These are phyloP conservation scores for Pelagia noctiluca DNA, from an alignment of 30 jellyfish, hydroid and myxozoan species.

Conservation along the genomic window DNA sequence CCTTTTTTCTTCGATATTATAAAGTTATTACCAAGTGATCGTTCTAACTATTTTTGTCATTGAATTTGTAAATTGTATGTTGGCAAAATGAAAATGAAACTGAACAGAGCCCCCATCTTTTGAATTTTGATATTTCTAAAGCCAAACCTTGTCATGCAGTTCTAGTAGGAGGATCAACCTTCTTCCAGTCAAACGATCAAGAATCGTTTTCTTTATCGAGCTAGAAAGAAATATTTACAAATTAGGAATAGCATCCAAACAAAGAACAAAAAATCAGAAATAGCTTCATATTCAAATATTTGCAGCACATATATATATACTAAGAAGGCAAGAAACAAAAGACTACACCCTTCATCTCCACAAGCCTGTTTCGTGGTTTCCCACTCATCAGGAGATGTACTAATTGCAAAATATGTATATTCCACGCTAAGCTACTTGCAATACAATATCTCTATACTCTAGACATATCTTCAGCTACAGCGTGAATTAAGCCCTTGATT, in stretches of 20 bases:
- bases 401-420: no score
- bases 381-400: no score
- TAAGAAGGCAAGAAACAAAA: no score
- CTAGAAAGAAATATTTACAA: conserved; percentile 22
- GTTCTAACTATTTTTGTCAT: no score
- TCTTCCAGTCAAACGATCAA: conserved; percentile 50
- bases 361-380: no score
- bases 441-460: neutral
- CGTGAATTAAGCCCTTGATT: neutral
- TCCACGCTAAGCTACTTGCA: neutral
- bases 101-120: neutral
- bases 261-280: neutral
- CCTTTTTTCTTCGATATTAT: no score
- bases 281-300: neutral
- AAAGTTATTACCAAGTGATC: no score
- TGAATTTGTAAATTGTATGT: no score
- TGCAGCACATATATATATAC: no score
- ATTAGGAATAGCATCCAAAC: no score
- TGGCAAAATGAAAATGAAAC: neutral
- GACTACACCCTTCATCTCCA: no score
- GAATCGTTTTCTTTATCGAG: conserved; percentile 36
- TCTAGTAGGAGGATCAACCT: conserved; percentile 22
- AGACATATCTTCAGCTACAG: neutral
- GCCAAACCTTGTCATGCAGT: conserved; percentile 37
- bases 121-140: neutral